Evolutionary conservation across 1,140 invertebrate genomes (phyloP).

Genomic region (Cydia strobilella): DNA sequence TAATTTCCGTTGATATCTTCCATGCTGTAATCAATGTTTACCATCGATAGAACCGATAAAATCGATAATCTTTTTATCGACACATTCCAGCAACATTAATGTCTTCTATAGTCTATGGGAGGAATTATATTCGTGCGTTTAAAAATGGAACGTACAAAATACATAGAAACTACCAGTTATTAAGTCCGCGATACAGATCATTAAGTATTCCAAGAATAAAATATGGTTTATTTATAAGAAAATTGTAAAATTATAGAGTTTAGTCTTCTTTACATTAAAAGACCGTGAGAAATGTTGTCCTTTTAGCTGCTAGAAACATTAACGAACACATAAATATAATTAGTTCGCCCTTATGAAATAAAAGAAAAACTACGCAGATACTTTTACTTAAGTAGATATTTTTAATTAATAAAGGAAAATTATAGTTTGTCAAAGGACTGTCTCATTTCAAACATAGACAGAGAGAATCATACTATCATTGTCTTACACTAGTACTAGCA

Average conservation of each 20-base stretch:
- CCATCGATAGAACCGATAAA: slow-evolving; percentile 32
- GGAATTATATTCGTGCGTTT: slow-evolving; percentile 13
- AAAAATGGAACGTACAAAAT: slow-evolving; percentile 24
- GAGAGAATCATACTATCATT: too few relatives aligned
- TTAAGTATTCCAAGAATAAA: slow-evolving; percentile 56
- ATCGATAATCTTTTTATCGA: slow-evolving; percentile 7
- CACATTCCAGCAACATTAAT: slow-evolving; percentile 16
- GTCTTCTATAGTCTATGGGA: slow-evolving; percentile 20
- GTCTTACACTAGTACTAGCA: too few relatives aligned
- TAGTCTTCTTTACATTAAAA: slow-evolving; percentile 17
- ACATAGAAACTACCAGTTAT: slow-evolving; percentile 44
- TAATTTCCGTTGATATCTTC: slow-evolving; percentile 9
- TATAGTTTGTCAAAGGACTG: too few relatives aligned
- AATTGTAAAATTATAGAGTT: slow-evolving; percentile 40
- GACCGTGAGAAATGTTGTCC: neutral
- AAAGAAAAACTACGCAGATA: neutral
- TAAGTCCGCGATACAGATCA: slow-evolving; percentile 48
- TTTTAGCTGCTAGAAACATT: neutral
- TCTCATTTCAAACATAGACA: too few relatives aligned
- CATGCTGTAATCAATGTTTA: slow-evolving; percentile 36
- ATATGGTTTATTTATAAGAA: slow-evolving; percentile 51
- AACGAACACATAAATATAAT: neutral
- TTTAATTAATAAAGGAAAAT: neutral
- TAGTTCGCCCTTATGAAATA: neutral
- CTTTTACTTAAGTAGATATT: neutral